A percentile compares a stretch with the other conserved stretches of the same genome.
phyloP scores from a whole-genome alignment of 2,888 invertebrate genomes.

The Piscicola geometra region DNA sequence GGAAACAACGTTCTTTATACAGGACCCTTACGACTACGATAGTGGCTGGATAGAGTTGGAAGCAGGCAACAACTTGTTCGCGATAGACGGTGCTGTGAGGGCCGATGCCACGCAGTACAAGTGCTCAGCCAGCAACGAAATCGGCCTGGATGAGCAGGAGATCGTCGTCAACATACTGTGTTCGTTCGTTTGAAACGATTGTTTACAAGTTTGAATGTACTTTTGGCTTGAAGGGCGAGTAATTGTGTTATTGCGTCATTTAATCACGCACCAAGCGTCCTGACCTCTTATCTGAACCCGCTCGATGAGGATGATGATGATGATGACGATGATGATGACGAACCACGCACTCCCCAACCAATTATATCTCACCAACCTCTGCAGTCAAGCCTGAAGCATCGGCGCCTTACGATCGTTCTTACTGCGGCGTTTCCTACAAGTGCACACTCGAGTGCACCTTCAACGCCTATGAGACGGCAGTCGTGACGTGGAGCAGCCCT shows the following conservation, averaged over 20 bases:
- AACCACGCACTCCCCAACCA: too few species aligned
- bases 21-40: neutral
- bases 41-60: neutral
- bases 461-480: neutral
- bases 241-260: neutral
- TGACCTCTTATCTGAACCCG: too few species aligned
- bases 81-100: neutral
- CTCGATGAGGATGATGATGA: too few species aligned
- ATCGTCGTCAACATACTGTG: neutral
- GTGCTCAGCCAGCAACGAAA: neutral
- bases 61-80: neutral
- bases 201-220: neutral
- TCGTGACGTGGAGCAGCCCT: neutral
- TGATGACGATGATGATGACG: too few species aligned
- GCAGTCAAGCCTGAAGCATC: neutral
- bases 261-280: too few species aligned
- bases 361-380: too few species aligned
- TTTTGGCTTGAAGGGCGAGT: neutral
- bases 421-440: slow-evolving; percentile 6
- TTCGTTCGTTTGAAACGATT: neutral
- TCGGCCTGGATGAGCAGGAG: neutral
- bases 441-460: neutral
- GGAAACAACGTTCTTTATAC: too few species aligned
- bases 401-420: neutral
- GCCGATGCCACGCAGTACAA: neutral